Evolutionary conservation across 2,113 vertebrate species (phyloP), one percentile per base, ranked within the genome.

Genomic region (Nannobrachium achirus): DNA sequence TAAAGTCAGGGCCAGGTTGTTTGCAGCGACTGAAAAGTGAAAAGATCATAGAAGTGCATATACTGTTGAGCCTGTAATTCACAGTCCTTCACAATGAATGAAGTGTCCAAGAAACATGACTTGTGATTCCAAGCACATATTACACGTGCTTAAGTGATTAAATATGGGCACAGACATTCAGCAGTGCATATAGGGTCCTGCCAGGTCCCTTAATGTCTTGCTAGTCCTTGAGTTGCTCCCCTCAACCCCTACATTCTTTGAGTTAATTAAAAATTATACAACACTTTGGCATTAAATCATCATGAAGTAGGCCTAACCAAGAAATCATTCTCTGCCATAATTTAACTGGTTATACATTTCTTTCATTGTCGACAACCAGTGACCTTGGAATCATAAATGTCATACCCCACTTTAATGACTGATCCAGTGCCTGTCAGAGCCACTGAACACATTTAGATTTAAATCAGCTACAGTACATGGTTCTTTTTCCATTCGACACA

Each of bases 251-350:
- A 50, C 52, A 51, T 60, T 74, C 63, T 33, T 44, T 73, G 78
- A 86, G 79, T 84, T 92, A 91, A 92, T 93, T 92, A 87, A 87
- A 86, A 90, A 89, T 89, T 66, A 87, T 87, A 76, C 64, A 75
- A 66, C 80, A 79, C 87, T 81, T 88, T 86, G 77, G 78, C 80
- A 81, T 87, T 90, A 89, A 89, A 90, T 91, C 82, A 82, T 73
- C 76, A 77, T 81, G 69, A 79, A 86, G 78, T 78, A 73, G 73
- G 49, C 59, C 59, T 75, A 71, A 64, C 79, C 69, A 76, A 82
- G 70, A 85, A 73, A 83, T 90, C 61, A 85, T 83, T 90, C 80
- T 63, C 38, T 69, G 56, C 55, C 71, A 71, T 88, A 75, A 88
- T 87, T 86, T 83, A 77, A 69, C 81, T 73, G 83, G 84, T 90